These are phyloP conservation scores for Neopipo cinnamomea DNA, from an alignment of 2,113 vertebrate species.

Conservation along the genomic window DNA sequence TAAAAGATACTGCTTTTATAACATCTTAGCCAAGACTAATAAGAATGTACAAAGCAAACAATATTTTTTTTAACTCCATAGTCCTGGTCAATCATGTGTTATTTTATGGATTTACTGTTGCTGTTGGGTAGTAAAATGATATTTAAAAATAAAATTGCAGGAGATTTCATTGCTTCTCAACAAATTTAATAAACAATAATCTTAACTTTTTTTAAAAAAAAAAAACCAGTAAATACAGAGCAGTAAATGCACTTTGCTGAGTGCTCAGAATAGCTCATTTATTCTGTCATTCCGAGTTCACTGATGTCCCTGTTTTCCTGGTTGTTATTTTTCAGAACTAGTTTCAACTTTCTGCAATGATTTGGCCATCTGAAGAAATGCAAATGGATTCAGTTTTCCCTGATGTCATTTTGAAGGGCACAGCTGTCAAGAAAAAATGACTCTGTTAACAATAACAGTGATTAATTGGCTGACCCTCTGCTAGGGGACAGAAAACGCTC, in stretches of 20 bases:
- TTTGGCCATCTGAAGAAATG: neutral
- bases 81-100: conserved; percentile 1
- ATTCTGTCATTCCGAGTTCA: neutral
- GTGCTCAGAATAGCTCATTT: neutral
- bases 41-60: conserved; percentile 64
- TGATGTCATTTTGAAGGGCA: conserved; percentile 2
- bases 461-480: conserved; percentile 6
- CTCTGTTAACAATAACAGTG: neutral
- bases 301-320: neutral
- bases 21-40: conserved; percentile 66
- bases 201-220: neutral
- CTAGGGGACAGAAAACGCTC: neutral
- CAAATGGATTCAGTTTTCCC: neutral
- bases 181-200: conserved; percentile 15
- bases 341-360: neutral
- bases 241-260: neutral
- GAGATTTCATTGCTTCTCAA: conserved; percentile 16
- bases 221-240: neutral
- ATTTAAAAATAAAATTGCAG: conserved; percentile 39
- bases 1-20: conserved; percentile 73
- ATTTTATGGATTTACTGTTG: conserved; percentile 46
- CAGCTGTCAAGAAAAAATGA: neutral
- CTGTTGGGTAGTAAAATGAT: conserved; percentile 37
- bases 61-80: conserved; percentile 14
- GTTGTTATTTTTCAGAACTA: neutral